phyloP scores from a whole-genome alignment of 2,888 invertebrate genomes.

The Dryococelus australis region DNA sequence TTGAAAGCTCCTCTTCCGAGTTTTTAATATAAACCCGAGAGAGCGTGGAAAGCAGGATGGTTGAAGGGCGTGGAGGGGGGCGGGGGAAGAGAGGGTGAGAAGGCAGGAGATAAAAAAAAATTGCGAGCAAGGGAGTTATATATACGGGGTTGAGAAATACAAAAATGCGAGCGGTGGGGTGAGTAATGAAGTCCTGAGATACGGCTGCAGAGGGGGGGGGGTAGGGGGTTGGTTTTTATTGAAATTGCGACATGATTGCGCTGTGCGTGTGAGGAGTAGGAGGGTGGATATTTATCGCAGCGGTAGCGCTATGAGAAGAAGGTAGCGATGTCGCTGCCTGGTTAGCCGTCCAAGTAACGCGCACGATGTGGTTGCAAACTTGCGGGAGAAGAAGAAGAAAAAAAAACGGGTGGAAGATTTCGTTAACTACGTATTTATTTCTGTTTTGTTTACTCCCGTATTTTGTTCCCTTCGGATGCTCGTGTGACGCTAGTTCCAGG shows the following conservation, averaged over 20 bases:
- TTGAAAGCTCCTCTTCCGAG: conserved; percentile 38
- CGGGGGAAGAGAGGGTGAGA: no score
- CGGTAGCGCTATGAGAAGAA: neutral
- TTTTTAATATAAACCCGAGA: conserved; percentile 40
- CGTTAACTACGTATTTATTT: no score
- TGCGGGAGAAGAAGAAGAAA: no score
- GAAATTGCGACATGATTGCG: conserved; percentile 16
- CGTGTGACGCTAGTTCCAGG: no score
- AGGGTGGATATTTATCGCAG: neutral
- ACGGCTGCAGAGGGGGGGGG: neutral
- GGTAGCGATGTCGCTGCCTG: neutral
- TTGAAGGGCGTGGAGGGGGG: conserved; percentile 19
- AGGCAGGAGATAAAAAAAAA: conserved; percentile 51
- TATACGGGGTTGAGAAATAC: neutral
- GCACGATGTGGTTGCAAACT: no score
- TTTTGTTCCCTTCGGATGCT: no score
- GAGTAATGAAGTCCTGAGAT: neutral
- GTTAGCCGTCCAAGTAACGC: no score
- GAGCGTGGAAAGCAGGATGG: conserved; percentile 24
- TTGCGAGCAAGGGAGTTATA: no score
- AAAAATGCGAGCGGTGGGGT: neutral
- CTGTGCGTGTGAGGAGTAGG: neutral
- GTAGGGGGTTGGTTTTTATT: neutral
- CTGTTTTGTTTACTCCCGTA: no score
- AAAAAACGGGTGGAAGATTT: no score